Conservation (phyloP, 2,888 invertebrate genomes). For the Ectemnius continuus region DNA sequence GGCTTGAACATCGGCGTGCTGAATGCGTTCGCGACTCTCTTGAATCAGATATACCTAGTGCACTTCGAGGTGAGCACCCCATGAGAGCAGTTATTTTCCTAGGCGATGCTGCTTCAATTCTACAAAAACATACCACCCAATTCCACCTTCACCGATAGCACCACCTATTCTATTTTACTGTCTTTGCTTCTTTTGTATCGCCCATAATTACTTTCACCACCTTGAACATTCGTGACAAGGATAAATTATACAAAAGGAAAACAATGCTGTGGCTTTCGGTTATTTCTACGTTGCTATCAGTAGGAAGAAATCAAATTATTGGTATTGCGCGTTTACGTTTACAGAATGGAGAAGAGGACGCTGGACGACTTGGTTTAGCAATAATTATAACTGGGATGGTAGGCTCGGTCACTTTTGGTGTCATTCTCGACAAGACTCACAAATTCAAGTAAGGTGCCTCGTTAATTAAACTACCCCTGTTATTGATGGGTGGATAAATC, state of each 20-base stretch:
- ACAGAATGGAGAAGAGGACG: constrained; percentile 79
- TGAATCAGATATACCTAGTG: constrained; percentile 77
- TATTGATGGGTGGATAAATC: no score
- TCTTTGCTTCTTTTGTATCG: no score
- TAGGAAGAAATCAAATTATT: no score
- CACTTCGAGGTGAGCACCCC: constrained; percentile 76
- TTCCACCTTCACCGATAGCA: no score
- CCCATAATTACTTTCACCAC: no score
- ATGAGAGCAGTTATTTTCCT: not conserved
- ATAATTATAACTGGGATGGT: constrained; percentile 83
- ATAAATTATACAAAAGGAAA: not conserved
- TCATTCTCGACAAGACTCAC: constrained; percentile 83
- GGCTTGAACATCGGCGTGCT: constrained; percentile 87
- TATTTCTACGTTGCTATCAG: no score
- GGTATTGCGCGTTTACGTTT: no score
- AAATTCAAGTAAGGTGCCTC: constrained; percentile 81
- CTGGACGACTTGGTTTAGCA: constrained; percentile 82
- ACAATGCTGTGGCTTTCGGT: not conserved
- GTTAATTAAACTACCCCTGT: no score
- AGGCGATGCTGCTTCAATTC: no score
- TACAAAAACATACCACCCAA: no score
- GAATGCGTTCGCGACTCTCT: constrained; percentile 85
- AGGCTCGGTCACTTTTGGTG: constrained; percentile 83
- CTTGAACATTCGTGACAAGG: not conserved
- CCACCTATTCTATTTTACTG: no score